Conservation (phyloP, 2,797 vertebrate genomes). For the Xiphorhynchus erythropygius region DNA sequence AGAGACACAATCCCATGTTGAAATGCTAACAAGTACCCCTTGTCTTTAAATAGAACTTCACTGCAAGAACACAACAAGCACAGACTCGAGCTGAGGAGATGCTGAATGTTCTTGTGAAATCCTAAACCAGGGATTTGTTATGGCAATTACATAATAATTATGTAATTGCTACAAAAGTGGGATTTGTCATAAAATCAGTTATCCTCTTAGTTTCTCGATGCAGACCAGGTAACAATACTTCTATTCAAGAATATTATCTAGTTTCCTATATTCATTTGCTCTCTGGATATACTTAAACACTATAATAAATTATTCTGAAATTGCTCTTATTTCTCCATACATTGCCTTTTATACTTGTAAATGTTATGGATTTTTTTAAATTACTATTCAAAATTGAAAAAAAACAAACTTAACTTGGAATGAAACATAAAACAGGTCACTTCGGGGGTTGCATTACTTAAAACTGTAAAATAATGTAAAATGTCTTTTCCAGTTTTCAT, state of each 20-base stretch:
- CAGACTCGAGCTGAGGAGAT: not conserved
- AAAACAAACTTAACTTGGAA: not conserved
- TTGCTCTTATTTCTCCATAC: not conserved
- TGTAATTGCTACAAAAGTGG: not conserved
- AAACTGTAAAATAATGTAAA: not conserved
- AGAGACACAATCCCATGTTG: accelerated
- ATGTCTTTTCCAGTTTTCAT: not conserved
- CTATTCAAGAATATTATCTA: not conserved
- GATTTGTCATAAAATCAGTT: conserved; percentile 28
- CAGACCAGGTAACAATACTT: conserved; percentile 13
- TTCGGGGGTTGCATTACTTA: not conserved
- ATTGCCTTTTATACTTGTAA: not conserved
- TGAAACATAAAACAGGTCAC: not conserved
- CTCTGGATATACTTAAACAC: not conserved
- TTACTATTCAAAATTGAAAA: not conserved
- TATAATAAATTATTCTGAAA: not conserved
- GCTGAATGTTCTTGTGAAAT: not conserved
- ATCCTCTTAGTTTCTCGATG: not conserved
- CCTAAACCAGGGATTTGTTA: not conserved
- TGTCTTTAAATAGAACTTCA: not conserved
- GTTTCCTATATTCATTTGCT: not conserved
- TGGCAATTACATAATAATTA: conserved; percentile 3
- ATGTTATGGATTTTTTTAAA: not conserved
- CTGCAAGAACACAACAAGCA: not conserved
- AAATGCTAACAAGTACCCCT: not conserved